phyloP scores from a whole-genome alignment of 2,888 invertebrate species.

The Gandaritis pyraliata region DNA sequence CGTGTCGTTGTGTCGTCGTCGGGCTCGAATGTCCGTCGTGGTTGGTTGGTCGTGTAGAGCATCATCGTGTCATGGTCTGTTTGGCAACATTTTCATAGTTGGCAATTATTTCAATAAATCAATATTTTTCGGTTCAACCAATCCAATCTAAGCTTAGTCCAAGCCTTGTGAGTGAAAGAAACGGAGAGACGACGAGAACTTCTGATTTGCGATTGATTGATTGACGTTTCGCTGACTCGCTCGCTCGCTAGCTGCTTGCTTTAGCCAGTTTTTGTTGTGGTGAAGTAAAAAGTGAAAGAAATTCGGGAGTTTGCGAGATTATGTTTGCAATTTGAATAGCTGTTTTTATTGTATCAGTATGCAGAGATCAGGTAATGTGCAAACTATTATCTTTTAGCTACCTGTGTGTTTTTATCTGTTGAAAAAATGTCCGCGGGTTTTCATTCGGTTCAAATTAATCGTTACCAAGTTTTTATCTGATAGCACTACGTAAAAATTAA shows the following conservation, averaged over 20 bases:
- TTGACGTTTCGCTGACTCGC: neutral
- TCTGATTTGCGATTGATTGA: too few relatives aligned
- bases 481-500: neutral
- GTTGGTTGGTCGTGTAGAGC: too few relatives aligned
- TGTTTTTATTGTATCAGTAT: constrained; percentile 48
- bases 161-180: too few relatives aligned
- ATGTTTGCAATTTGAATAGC: constrained; percentile 75
- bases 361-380: constrained; percentile 48
- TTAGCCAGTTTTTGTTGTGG: neutral
- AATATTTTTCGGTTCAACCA: too few relatives aligned
- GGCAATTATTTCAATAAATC: too few relatives aligned
- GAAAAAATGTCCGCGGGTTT: constrained; percentile 31
- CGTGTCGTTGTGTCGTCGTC: too few relatives aligned
- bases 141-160: too few relatives aligned
- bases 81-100: too few relatives aligned
- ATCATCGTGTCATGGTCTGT: too few relatives aligned
- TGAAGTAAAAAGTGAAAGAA: constrained; percentile 56
- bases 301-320: constrained; percentile 64
- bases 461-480: constrained; percentile 17
- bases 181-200: too few relatives aligned
- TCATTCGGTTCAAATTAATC: constrained; percentile 31
- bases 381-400: neutral
- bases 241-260: neutral
- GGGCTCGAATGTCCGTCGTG: too few relatives aligned
- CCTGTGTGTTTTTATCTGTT: neutral